Conservation (phyloP, 53 echinoderm and acorn worm species). For the Arbacia lixula region DNA sequence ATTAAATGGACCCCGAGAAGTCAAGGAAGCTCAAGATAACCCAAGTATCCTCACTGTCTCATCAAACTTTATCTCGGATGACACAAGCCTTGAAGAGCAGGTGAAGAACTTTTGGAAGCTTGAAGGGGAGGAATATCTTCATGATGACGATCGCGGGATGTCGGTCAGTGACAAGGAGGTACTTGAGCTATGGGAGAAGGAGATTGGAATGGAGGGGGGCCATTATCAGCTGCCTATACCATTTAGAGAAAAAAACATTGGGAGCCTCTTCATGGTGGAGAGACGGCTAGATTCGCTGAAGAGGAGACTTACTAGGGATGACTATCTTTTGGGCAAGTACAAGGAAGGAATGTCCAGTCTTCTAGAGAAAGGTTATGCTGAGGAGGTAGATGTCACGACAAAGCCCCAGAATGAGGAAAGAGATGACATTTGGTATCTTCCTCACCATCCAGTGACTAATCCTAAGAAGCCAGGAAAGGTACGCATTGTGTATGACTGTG, state of each 20-base stretch:
- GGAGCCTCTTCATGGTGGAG: constrained; percentile 1
- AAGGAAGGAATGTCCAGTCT: constrained; percentile 28
- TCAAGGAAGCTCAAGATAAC: too few relatives aligned
- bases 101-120: constrained; percentile 26
- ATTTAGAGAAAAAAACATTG: not conserved
- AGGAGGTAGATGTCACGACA: not conserved
- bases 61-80: constrained; percentile 7
- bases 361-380: constrained; percentile 11
- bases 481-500: constrained; percentile 16
- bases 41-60: not conserved
- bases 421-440: constrained; percentile 19
- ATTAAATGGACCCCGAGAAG: too few relatives aligned
- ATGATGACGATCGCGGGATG: constrained; percentile 15
- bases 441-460: too few relatives aligned
- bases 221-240: constrained; percentile 31
- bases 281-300: constrained; percentile 16
- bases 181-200: constrained; percentile 5
- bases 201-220: constrained; percentile 10
- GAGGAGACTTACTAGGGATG: constrained; percentile 25
- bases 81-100: not conserved
- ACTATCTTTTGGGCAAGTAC: constrained; percentile 26
- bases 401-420: not conserved
- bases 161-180: constrained; percentile 17
- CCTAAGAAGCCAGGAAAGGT: constrained; percentile 17
- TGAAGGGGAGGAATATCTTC: constrained; percentile 19